These are phyloP conservation scores for Strix uralensis DNA, from an alignment of 2,113 vertebrate genomes.

Conservation along the genomic window DNA sequence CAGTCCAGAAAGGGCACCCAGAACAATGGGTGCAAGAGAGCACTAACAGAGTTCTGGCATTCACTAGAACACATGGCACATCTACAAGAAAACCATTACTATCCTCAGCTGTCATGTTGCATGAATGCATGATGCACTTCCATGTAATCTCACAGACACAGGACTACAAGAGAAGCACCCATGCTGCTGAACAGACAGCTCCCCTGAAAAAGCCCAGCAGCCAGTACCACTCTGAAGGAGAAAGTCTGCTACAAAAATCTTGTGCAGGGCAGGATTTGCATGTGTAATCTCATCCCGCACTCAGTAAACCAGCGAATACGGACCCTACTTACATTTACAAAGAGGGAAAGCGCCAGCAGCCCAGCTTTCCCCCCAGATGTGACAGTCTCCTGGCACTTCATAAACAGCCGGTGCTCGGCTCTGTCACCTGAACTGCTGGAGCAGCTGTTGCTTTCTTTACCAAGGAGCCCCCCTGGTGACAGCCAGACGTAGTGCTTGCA, in stretches of 20 bases:
- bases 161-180: neutral
- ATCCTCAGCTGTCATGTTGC: rapidly evolving
- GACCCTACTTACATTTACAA: rapidly evolving
- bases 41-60: neutral
- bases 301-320: rapidly evolving
- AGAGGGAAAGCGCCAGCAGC: neutral
- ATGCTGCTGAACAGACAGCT: neutral
- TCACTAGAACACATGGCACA: neutral
- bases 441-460: neutral
- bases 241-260: rapidly evolving
- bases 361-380: neutral
- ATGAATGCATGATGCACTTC: neutral
- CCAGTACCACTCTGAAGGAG: rapidly evolving
- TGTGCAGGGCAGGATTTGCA: neutral
- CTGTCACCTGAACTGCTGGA: neutral
- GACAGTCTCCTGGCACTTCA: neutral
- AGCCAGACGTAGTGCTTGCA: neutral
- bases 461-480: constrained; percentile 9
- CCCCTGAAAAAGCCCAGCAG: rapidly evolving
- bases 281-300: rapidly evolving
- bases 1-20: neutral
- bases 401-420: rapidly evolving
- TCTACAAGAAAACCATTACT: neutral
- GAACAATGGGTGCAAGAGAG: neutral
- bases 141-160: neutral